A percentile compares a stretch with the other conserved stretches of the same genome.
Conservation (phyloP, 2,888 invertebrate genomes). For the Rhabditophanes sp. region DNA sequence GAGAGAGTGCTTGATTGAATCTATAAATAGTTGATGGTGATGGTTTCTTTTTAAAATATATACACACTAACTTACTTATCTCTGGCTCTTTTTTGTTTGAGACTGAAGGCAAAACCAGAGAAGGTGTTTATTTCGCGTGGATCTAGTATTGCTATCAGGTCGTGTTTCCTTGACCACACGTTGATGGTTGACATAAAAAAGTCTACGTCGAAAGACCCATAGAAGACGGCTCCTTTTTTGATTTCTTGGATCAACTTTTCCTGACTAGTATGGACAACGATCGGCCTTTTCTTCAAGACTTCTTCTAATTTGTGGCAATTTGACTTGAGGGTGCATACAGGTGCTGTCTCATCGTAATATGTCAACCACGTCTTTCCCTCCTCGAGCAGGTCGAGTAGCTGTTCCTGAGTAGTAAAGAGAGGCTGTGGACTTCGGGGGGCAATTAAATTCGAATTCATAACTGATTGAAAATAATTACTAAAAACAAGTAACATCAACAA, state of each 20-base stretch:
- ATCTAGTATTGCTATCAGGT: conserved; percentile 18
- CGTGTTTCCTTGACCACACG: conserved; percentile 16
- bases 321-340: conserved; percentile 16
- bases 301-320: conserved; percentile 13
- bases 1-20: conserved; percentile 21
- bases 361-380: conserved; percentile 14
- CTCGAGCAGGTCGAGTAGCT: conserved; percentile 17
- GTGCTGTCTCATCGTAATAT: conserved; percentile 14
- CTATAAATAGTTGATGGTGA: no score
- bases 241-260: conserved; percentile 12
- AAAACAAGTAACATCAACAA: conserved; percentile 17
- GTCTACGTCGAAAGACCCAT: conserved; percentile 20
- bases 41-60: no score
- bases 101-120: conserved; percentile 21
- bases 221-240: conserved; percentile 20
- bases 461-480: conserved; percentile 18
- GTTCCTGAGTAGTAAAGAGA: conserved; percentile 18
- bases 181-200: conserved; percentile 16
- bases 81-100: no score
- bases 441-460: conserved; percentile 23
- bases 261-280: conserved; percentile 12
- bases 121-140: conserved; percentile 18
- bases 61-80: no score
- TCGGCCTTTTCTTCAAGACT: conserved; percentile 14
- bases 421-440: conserved; percentile 17